Conservation (phyloP, 30 jellyfish, hydroid and myxozoan species). For the Chrysaora quinquecirrha region DNA sequence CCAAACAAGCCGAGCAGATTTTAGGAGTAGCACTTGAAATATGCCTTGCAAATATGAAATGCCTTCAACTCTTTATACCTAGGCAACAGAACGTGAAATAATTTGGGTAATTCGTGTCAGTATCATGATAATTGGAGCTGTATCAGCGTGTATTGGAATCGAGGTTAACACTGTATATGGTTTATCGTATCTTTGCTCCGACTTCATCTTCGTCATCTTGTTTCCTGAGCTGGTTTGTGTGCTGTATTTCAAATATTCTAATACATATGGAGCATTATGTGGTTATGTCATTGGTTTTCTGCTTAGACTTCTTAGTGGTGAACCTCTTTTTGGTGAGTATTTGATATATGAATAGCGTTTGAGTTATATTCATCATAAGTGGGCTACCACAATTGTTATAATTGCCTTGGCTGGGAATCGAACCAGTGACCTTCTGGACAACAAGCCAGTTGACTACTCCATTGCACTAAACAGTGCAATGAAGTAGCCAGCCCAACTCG, state of each 20-base stretch:
- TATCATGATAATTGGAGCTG: constrained; percentile 87
- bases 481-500: no score
- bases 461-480: no score
- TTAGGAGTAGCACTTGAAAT: no score
- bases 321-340: constrained; percentile 79
- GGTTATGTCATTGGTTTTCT: constrained; percentile 84
- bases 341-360: no score
- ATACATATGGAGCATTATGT: constrained; percentile 89
- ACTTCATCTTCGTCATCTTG: constrained; percentile 88
- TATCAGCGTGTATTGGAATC: constrained; percentile 91
- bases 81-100: constrained; percentile 95
- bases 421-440: no score
- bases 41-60: no score
- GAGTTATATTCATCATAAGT: no score
- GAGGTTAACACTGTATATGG: constrained; percentile 95
- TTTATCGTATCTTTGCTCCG: constrained; percentile 93
- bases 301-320: constrained; percentile 92
- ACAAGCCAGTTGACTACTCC: no score
- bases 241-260: constrained; percentile 86
- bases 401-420: no score
- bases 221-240: constrained; percentile 96
- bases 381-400: no score
- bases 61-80: no score
- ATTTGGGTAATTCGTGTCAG: constrained; percentile 94
- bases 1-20: no score